Evolutionary conservation across 53 echinoderm and acorn worm species (phyloP).

Genomic region (Holothuria leucospilota): DNA sequence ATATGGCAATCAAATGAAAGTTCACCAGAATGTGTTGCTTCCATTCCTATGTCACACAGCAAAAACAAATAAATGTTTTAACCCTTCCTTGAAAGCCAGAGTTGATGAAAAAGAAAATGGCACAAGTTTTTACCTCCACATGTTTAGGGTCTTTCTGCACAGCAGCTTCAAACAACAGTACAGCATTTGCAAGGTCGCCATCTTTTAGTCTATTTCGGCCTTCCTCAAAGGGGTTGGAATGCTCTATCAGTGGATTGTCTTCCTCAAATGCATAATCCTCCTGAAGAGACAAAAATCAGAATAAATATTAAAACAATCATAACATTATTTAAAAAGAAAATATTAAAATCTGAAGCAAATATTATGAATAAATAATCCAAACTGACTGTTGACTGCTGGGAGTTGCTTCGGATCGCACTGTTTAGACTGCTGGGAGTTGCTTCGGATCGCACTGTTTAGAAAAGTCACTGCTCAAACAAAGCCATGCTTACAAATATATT

Average conservation of each 20-base stretch:
- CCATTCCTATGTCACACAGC: too few species aligned
- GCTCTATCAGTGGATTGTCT: constrained; percentile 91
- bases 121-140: constrained; percentile 69
- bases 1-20: too few species aligned
- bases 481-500: too few species aligned
- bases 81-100: too few species aligned
- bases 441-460: too few species aligned
- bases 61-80: too few species aligned
- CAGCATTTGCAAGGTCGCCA: constrained; percentile 93
- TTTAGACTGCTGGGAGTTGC: too few species aligned
- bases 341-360: not conserved
- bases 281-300: constrained; percentile 18
- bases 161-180: constrained; percentile 94
- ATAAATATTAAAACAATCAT: not conserved
- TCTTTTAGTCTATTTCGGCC: constrained; percentile 93
- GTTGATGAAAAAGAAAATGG: not conserved
- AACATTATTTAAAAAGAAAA: not conserved
- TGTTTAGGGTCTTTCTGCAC: constrained; percentile 84
- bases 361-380: not conserved
- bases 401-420: too few species aligned
- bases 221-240: constrained; percentile 96
- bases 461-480: too few species aligned
- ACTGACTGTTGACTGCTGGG: too few species aligned
- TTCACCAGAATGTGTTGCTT: too few species aligned
- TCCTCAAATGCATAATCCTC: constrained; percentile 87